Evolutionary conservation across 2,888 invertebrate genomes (phyloP), one percentile per base, ranked within the genome.

Genomic region (Timandra comae): DNA sequence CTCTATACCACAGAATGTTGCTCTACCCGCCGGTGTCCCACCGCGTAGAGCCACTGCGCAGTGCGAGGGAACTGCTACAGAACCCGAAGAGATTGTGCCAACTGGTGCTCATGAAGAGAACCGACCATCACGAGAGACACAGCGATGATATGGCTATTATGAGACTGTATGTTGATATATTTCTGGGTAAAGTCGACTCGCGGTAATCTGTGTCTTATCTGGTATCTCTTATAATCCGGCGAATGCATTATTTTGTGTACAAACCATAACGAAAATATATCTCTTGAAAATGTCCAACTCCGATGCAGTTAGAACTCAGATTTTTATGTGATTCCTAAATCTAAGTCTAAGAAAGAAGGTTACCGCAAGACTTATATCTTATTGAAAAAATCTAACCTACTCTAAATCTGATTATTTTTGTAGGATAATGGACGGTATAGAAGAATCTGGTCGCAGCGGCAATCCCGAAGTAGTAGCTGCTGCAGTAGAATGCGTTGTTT

Each of bases 1-100:
- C 97, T 0, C 86, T 98, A 1, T 97, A 97, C 65, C 97, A 98
- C 72, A 88, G 97, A 34, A 96, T 97, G 93, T 78, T 97, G 2
- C 86, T 97, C 0, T 91, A 97, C 72, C 96, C 97, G 8, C 93
- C 95, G 0, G 91, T 94, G 0, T 88, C 91, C 24, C 95, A 96
- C 65, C 88, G 97, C 24, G 88, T 94, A 5, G 97, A 97, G 54
- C 93, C 97, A 0, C 63, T 98, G 13, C 89, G 93, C 42, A 94
- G 95, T 46, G 88, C 94, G 1, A 89, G 93, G 46, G 96, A 97
- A 78, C 81, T 96, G 12, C 82, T 95, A 10, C 88, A 91, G 46
- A 91, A 92, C 50, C 94, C 96, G 0, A 93, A 92, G 55, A 87
- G 94, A 32, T 85, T 97, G 30, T 91, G 93, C 11, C 94, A 95